phyloP scores from a whole-genome alignment of 2,797 vertebrate species.

The Centropyge bicolor region DNA sequence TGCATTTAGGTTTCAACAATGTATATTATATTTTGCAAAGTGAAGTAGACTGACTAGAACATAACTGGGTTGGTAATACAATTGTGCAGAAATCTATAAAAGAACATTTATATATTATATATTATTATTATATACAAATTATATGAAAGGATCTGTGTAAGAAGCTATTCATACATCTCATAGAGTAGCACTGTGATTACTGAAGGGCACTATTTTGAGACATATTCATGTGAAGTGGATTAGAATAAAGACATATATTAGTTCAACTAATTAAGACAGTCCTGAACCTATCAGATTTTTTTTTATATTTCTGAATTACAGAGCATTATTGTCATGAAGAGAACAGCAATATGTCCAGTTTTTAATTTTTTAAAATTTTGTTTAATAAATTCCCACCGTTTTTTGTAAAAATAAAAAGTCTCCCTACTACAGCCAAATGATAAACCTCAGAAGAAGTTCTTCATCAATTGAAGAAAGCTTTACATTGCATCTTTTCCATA shows the following conservation, averaged over 20 bases:
- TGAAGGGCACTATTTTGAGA: background rate
- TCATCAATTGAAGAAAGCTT: background rate
- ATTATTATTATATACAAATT: background rate
- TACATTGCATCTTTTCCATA: background rate
- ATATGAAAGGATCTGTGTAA: background rate
- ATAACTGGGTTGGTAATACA: constrained; percentile 1
- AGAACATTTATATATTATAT: no score
- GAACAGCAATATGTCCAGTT: background rate
- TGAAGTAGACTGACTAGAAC: background rate
- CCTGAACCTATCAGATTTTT: background rate
- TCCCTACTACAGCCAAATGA: background rate
- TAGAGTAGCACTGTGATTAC: background rate
- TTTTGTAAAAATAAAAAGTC: background rate
- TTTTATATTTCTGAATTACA: background rate
- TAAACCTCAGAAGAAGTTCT: background rate
- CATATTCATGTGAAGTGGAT: background rate
- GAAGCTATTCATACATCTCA: background rate
- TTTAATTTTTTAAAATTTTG: background rate
- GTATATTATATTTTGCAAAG: constrained; percentile 4
- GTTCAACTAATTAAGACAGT: background rate
- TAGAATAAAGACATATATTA: no score
- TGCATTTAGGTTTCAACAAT: constrained; percentile 2
- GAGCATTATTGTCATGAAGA: background rate
- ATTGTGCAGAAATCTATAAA: background rate
- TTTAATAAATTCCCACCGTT: background rate